Conservation (phyloP, 2,113 vertebrate species). For the Elaphurus davidianus region DNA sequence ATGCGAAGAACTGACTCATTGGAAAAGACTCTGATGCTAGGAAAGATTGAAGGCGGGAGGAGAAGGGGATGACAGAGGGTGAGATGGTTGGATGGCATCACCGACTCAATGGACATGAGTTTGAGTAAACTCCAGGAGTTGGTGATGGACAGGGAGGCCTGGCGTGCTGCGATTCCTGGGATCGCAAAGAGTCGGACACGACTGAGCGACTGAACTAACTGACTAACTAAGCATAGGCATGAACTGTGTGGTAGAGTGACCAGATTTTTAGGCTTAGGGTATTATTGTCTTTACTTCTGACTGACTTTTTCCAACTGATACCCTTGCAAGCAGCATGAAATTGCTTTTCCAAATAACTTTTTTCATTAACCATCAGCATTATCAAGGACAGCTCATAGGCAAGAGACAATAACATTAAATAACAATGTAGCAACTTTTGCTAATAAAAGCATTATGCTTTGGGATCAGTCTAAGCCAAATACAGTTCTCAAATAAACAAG, state of each 20-base stretch:
- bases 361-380: constrained; percentile 19
- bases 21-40: no score
- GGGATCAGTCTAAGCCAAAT: neutral
- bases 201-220: no score
- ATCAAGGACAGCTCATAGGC: neutral
- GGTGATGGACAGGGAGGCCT: no score
- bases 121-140: no score
- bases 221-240: neutral
- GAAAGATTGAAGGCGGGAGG: no score
- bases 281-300: constrained; percentile 36
- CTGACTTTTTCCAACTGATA: constrained; percentile 36
- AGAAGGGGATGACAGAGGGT: no score
- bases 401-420: constrained; percentile 5
- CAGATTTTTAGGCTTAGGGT: neutral
- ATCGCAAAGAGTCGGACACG: no score
- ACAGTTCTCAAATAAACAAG: neutral
- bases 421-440: neutral
- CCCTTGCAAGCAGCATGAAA: neutral
- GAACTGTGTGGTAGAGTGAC: neutral
- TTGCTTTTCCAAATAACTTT: constrained; percentile 39
- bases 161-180: no score
- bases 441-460: neutral
- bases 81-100: no score
- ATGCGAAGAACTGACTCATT: no score
- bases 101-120: no score